Base-by-base conservation (phyloP, 2,113 vertebrate genomes). In the Zapus hudsonius region DNA sequence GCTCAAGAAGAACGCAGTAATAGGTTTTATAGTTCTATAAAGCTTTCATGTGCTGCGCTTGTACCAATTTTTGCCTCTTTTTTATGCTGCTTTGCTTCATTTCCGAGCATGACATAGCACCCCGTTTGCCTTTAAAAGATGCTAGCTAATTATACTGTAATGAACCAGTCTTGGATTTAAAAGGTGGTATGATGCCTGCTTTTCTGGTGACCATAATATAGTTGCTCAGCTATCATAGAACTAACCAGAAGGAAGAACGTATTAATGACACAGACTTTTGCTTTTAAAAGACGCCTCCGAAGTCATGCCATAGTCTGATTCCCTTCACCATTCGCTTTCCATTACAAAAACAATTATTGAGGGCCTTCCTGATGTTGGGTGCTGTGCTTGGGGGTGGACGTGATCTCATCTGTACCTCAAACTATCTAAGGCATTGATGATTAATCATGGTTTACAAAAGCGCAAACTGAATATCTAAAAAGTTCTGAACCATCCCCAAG, bases 351-450 rank as follows among this genome's bases (percentile, higher is more conserved):
- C 12, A 25, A 16, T 13, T 59, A 69, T 0, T 33, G 23, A 75
- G 52, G 47, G 4, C 17, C 61, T 57, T 44, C 9, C 70, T 86
- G 38, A 52, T 31, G 7, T 20, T 90, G 25, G 6, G 17, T 36
- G 1, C 66, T 61, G 6, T 91, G 25, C 84, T 87, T 76, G 67
- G 31, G 84, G 23, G 29, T 91, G 7, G 27, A 4, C 63, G 22
- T 31, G 23, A 91, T 81, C 81, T 93, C 52, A 82, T 81, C 84
- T 82, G 6, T 9, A 81, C 17, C 4, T 87, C 80, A 84, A 93
- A 42, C 19, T 23, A 64, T 33, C 10, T 59, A 61, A 91, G 4
- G 6, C 40, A 52, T 84, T 73, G 80, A 67, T 40, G 64, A 63
- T 66, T 70, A 64, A 84, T 17, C 2, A 38, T 38, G 23, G 23